Evolutionary conservation across 2,797 vertebrate species (phyloP), one percentile per base, ranked within the genome.

Genomic region (Chromobotia macracanthus): DNA sequence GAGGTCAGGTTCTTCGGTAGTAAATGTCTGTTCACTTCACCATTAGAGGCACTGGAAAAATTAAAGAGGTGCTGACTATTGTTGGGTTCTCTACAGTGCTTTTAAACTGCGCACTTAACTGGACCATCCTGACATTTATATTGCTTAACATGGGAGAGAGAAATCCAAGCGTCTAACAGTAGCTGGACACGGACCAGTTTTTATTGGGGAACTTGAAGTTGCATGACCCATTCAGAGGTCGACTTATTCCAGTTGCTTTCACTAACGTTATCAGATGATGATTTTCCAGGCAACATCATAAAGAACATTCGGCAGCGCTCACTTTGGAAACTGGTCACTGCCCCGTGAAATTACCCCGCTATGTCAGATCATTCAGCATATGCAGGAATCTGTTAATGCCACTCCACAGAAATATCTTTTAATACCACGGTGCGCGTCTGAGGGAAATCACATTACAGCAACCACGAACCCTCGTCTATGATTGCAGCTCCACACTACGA

Each of bases 21-120:
- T 90, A 86, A 92, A 91, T 87, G 89, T 84, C 87, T 87, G 85
- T 87, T 90, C 85, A 78, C 88, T 85, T 90, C 91, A 92, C 89
- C 82, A 89, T 86, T 63, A 61, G 50, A 86, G 86, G 81, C 84
- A 75, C 71, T 82, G 79, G 85, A 88, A 89, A 90, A 91, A 89
- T 91, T 89, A 88, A 85, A 84, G 84, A 84, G 84, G 87, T 80
- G 7, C 13, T 13, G 83, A 80, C 84, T 91, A 89, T 90, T 88
- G 89, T 87, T 77, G 72, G 82, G 87, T 81, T 72, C 82, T 85
- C 87, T 75, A 31, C 61, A 86, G 85, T 86, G 85, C 84, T 85
- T 86, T 80, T 84, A 84, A 89, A 91, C 38, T 79, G 83, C 80
- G 78, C 85, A 87, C 84, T 31, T 85, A 86, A 83, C 85, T 38